Evolutionary conservation across 2,797 vertebrate genomes (phyloP).

Genomic region (Distichodus sexfasciatus): DNA sequence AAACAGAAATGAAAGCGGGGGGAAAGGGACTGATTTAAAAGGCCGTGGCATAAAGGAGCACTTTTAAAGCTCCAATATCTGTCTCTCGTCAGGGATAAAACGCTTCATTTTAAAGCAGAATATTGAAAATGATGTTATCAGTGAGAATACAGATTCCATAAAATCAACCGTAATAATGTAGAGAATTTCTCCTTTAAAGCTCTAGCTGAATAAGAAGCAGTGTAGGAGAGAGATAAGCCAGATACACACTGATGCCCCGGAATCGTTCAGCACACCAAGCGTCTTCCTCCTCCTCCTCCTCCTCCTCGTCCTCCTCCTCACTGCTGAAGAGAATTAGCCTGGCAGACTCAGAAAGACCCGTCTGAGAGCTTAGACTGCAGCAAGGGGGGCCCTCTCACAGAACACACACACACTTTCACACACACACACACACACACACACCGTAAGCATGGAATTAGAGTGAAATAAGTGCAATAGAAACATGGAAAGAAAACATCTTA

Average conservation of each 20-base stretch:
- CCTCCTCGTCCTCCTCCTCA: conserved; percentile 36
- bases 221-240: conserved; percentile 4
- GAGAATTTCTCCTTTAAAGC: not conserved
- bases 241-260: conserved; percentile 4
- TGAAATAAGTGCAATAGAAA: conserved; percentile 13
- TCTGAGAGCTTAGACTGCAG: conserved; percentile 29
- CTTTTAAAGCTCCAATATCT: not conserved
- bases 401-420: conserved; percentile 4
- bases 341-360: conserved; percentile 33
- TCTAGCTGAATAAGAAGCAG: not conserved
- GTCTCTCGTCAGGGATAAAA: too few species aligned
- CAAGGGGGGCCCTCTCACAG: conserved; percentile 11
- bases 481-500: not conserved
- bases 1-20: too few species aligned
- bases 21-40: too few species aligned
- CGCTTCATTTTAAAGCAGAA: not conserved
- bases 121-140: not conserved
- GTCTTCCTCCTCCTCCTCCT: conserved; percentile 33
- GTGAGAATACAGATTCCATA: not conserved
- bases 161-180: not conserved
- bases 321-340: conserved; percentile 33
- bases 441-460: conserved; percentile 31
- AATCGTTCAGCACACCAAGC: conserved; percentile 16
- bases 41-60: too few species aligned
- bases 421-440: conserved; percentile 10